These are phyloP conservation scores for human (Homo sapiens) DNA, from an alignment of 2,113 vertebrate species.

Conservation along the genomic window DNA sequence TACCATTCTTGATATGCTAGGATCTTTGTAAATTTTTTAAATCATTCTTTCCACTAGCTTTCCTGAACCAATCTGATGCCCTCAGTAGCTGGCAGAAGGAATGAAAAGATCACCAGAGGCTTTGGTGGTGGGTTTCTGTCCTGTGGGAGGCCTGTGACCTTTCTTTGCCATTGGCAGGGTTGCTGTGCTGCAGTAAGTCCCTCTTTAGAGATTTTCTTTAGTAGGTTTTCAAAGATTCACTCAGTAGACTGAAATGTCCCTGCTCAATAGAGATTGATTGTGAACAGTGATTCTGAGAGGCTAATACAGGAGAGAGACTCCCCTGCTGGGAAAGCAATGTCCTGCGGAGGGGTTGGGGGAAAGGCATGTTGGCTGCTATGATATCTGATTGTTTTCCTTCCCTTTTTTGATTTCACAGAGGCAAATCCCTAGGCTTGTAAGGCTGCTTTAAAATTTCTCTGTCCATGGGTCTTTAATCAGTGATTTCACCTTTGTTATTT, in stretches of 20 bases:
- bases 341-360: background rate
- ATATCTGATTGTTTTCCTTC: slow-evolving; percentile 50
- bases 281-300: slow-evolving; percentile 71
- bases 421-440: slow-evolving; percentile 49
- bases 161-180: slow-evolving; percentile 51
- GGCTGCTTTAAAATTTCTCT: slow-evolving; percentile 59
- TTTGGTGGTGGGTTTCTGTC: slow-evolving; percentile 21
- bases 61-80: background rate
- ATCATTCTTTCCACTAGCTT: background rate
- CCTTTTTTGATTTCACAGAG: slow-evolving; percentile 58
- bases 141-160: slow-evolving; percentile 63
- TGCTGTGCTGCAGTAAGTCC: slow-evolving; percentile 37
- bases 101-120: slow-evolving; percentile 2
- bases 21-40: background rate
- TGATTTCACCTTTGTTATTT: slow-evolving; percentile 34
- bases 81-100: background rate
- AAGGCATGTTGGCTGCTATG: slow-evolving; percentile 47
- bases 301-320: slow-evolving; percentile 37
- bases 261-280: slow-evolving; percentile 76
- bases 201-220: slow-evolving; percentile 72
- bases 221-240: slow-evolving; percentile 69
- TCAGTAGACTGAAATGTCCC: slow-evolving; percentile 66
- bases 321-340: slow-evolving; percentile 15
- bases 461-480: background rate
- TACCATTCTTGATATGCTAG: background rate